Evolutionary conservation across 64 coral and sea anemone species (phyloP), one percentile per base, ranked within the genome.

Genomic region (Porites australiensis): DNA sequence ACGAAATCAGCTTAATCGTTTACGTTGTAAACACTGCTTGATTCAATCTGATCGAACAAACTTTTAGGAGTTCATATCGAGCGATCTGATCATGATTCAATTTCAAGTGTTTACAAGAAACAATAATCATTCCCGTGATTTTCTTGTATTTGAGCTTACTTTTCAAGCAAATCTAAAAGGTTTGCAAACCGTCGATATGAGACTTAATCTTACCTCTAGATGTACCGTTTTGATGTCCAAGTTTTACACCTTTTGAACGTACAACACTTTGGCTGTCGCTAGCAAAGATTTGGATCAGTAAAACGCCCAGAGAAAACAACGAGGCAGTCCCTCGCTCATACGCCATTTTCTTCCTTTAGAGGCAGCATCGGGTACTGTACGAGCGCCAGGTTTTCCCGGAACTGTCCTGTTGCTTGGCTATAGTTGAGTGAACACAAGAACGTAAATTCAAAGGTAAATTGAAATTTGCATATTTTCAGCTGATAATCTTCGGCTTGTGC

Each of bases 381-480:
- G 21, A 22, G 21, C 57, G 55, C 55, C 21, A 57, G 21, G 46
- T 45, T 62, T 81, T 46, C 55, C 55, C 63, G 78, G 78, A 81
- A 81, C 57, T 44, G 54, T 57, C 12, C 57, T 44, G 54, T 57
- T 57, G 4, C 23, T 54, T 81, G 15, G 55, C 54, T 37, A 62
- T 63, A 81, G 58, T 63, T 81, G 57, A 81, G 5, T 81, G 58
- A 62, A 8, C 52, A 57, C 12, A 57, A 4, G 3, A 57, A 57
- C 54, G 54, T 57, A 12, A 37, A 37, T 37, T 37, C 27, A 37
- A 37, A 37, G 27, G 27, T 37, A 37, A 37, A 37, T 37, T 37
- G 27, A 37, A 83, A 83, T 83, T 83, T 84, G 81, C 81, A 69
- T 84, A 9, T 43, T 3, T 13, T 37, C 7, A 20, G 50, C 10